Conservation (phyloP, 2,797 vertebrate species). For the Pseudochromis fuscus region DNA sequence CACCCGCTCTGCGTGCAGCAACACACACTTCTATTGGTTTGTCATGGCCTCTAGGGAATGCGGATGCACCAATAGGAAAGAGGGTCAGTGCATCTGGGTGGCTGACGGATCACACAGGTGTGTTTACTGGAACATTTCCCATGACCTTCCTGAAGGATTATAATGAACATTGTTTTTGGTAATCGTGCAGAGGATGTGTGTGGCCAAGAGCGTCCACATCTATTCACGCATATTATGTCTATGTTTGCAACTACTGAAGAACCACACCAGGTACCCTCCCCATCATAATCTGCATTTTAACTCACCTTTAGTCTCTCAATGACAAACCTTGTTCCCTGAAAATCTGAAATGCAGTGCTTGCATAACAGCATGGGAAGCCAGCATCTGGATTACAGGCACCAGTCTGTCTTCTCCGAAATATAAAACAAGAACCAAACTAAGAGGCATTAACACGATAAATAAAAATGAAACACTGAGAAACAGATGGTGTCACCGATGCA, state of each 20-base stretch:
- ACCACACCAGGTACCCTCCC: background rate
- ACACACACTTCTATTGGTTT: constrained; percentile 64
- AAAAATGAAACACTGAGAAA: constrained; percentile 42
- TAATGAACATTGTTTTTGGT: background rate
- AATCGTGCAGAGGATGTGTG: background rate
- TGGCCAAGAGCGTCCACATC: constrained; percentile 6
- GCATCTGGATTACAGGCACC: constrained; percentile 68
- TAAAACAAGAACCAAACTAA: constrained; percentile 49
- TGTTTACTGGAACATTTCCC: constrained; percentile 71
- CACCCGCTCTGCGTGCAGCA: constrained; percentile 34
- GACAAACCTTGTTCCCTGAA: constrained; percentile 18
- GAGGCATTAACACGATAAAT: constrained; percentile 54
- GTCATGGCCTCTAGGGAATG: background rate
- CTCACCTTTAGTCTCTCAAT: background rate
- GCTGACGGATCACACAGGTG: constrained; percentile 66
- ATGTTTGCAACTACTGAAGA: constrained; percentile 14
- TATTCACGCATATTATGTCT: background rate
- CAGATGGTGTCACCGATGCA: constrained; percentile 64
- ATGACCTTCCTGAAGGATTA: constrained; percentile 50
- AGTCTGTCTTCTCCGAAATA: constrained; percentile 47
- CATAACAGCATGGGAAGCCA: constrained; percentile 67
- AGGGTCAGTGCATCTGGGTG: constrained; percentile 4
- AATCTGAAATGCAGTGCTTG: constrained; percentile 57
- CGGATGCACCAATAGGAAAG: constrained; percentile 56
- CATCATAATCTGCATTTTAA: background rate